These are phyloP conservation scores for Druon quercuslanigerum DNA, from an alignment of 1,140 invertebrate species.

Conservation along the genomic window DNA sequence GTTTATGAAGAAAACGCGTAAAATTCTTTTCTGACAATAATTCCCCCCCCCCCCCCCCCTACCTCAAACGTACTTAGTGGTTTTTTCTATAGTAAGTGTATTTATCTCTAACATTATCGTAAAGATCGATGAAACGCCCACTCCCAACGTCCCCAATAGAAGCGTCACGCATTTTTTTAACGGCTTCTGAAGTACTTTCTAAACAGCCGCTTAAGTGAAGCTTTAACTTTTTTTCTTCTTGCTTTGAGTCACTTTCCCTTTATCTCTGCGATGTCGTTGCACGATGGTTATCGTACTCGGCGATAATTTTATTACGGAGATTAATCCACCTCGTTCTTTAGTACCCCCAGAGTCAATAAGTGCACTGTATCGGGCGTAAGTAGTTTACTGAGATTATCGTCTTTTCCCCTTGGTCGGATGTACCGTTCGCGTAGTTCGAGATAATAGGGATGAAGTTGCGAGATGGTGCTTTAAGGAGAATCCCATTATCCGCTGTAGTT, in stretches of 20 bases:
- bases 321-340: slow-evolving; percentile 36
- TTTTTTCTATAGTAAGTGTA: no score
- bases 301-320: no score
- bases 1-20: no score
- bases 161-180: no score
- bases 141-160: no score
- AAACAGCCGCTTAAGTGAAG: no score
- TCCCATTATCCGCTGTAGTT: slow-evolving; percentile 18
- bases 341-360: slow-evolving; percentile 35
- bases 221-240: slow-evolving; percentile 3
- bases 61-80: no score
- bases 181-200: no score
- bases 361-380: not conserved
- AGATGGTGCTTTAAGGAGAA: slow-evolving; percentile 13
- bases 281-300: not conserved
- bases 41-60: no score
- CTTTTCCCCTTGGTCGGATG: slow-evolving; percentile 22
- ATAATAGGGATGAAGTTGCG: slow-evolving; percentile 20
- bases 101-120: no score
- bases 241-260: slow-evolving; percentile 39
- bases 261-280: slow-evolving; percentile 14
- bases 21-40: no score
- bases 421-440: slow-evolving; percentile 17
- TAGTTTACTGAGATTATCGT: slow-evolving; percentile 24
- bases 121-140: no score